Base-by-base conservation (phyloP, 2,888 invertebrate species). In the Ophion obscuratus region DNA sequence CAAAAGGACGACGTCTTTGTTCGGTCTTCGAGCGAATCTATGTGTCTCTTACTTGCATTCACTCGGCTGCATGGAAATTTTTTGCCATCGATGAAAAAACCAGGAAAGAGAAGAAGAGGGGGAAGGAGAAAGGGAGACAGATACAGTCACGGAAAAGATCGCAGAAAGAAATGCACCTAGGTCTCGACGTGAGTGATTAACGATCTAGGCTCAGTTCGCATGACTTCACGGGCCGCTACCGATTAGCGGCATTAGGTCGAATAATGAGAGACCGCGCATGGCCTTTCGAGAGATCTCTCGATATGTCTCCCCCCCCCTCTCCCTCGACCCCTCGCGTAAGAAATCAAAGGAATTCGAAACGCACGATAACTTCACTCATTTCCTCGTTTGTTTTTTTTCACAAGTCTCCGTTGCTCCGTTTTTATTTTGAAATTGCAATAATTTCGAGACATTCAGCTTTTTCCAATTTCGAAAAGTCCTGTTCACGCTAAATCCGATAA, bases 161-260 rank as follows among this genome's bases (percentile, higher is more conserved):
- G 27, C 11, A 57, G 57, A 73, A n/a, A n/a, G 31, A 71, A 75
- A 79, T 36, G 67, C 80, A 68, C 53, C 64, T 20, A 36, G 61
- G 64, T 31, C 75, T 57, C 61, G 62, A 84, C 40, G 44, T 71
- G 57, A 83, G 83, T 87, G 88, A 88, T 88, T 87, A 88, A 87
- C 88, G 88, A 88, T 86, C 79, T 47, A 79, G 70, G 83, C 85
- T 85, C 82, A 81, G 76, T 81, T 85, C 73, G 84, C 86, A 83
- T 86, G 86, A 88, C 84, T 86, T 81, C 80, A 70, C 79, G 64
- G 71, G 67, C 71, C 62, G 79, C 68, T 31, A 40, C 36, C 80
- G 85, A 87, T 87, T 86, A 86, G 84, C 79, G 73, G 83, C 81
- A 83, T 86, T 86, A 84, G 82, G 61, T 84, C 74, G 75, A 84